Percentiles rank a stretch among this genome's conserved stretches.
Conservation (phyloP, 2,888 invertebrate genomes). For the Tetheella fluctuosa region DNA sequence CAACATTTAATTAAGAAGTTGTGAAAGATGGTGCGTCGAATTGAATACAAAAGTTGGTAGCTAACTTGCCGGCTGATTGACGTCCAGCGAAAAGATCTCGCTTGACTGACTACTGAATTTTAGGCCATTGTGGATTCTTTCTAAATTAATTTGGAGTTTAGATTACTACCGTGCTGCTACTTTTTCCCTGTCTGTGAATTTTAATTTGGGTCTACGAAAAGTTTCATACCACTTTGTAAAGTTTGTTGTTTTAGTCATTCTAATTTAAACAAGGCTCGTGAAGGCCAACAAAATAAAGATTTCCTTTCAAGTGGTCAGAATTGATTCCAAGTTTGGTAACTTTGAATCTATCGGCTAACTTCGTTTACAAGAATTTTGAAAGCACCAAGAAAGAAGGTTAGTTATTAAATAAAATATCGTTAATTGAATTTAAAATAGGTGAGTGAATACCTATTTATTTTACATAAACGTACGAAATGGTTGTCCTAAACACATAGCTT, state of each 20-base stretch:
- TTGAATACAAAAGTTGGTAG: not conserved
- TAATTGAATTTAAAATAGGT: too few species aligned
- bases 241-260: not conserved
- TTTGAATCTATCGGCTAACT: too few species aligned
- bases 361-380: too few species aligned
- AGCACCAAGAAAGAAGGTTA: too few species aligned
- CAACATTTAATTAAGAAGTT: conserved; percentile 7
- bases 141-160: conserved; percentile 6
- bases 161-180: not conserved
- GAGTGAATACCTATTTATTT: too few species aligned
- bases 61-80: conserved; percentile 4
- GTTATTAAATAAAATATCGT: too few species aligned
- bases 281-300: too few species aligned
- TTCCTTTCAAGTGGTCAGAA: too few species aligned
- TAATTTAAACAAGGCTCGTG: too few species aligned
- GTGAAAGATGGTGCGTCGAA: not conserved
- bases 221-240: not conserved
- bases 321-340: too few species aligned
- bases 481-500: too few species aligned
- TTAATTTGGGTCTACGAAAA: not conserved
- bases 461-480: too few species aligned
- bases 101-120: not conserved
- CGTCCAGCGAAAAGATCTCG: not conserved
- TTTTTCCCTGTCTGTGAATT: not conserved
- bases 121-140: not conserved